phyloP scores from a whole-genome alignment of 2,888 invertebrate species.

The Gibbula magus region DNA sequence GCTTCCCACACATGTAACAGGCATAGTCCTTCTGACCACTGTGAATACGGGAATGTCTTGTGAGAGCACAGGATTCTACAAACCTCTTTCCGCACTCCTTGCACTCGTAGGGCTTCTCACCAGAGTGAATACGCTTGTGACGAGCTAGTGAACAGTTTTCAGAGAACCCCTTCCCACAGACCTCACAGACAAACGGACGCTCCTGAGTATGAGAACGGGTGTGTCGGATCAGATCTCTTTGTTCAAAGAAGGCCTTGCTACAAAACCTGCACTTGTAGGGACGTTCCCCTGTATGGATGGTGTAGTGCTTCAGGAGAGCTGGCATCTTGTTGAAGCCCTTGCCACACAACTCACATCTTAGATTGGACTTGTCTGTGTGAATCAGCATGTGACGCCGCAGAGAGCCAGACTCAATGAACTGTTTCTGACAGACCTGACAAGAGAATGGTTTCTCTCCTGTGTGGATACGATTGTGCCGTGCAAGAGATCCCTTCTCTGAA shows the following conservation, averaged over 20 bases:
- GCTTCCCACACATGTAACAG: slow-evolving; percentile 25
- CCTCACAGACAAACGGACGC: not conserved
- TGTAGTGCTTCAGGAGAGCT: not conserved
- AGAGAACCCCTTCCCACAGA: slow-evolving; percentile 16
- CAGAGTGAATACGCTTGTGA: slow-evolving; percentile 12
- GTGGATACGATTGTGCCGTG: not conserved
- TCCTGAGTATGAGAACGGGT: not conserved
- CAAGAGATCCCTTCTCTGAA: not conserved
- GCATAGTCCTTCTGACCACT: not conserved
- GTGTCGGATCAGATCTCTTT: slow-evolving; percentile 1
- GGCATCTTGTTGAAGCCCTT: not conserved
- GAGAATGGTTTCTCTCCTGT: slow-evolving; percentile 2
- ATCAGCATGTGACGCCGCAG: slow-evolving; percentile 11
- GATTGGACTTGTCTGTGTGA: slow-evolving; percentile 4
- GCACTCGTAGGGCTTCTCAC: slow-evolving; percentile 20
- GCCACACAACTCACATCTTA: not conserved
- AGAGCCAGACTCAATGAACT: not conserved
- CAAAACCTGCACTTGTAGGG: slow-evolving; percentile 16
- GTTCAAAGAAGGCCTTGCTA: not conserved
- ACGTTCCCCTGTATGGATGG: slow-evolving; percentile 5
- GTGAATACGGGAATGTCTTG: slow-evolving; percentile 5
- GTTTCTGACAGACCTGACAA: slow-evolving; percentile 11
- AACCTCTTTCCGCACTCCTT: not conserved
- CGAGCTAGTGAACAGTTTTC: not conserved
- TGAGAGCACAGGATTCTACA: not conserved